phyloP scores from a whole-genome alignment of 1,140 invertebrate genomes.

The Pogonus chalceus region DNA sequence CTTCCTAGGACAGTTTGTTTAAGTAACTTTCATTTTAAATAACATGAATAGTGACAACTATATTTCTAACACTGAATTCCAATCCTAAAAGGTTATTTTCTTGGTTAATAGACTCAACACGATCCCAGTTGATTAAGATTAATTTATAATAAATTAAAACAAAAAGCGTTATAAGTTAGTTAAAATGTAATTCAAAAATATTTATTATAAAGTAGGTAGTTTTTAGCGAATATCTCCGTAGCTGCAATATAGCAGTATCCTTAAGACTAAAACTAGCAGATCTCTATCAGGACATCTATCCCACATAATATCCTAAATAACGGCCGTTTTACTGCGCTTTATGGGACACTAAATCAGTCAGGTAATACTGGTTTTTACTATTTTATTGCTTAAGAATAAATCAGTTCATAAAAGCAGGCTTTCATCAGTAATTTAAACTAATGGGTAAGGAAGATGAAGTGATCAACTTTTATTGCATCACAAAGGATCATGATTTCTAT shows the following conservation, averaged over 20 bases:
- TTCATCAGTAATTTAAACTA: neutral
- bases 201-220: neutral
- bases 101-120: too few relatives aligned
- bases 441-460: neutral
- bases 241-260: too few relatives aligned
- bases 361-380: neutral
- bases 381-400: conserved; percentile 6
- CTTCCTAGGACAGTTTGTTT: too few relatives aligned
- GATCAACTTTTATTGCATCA: neutral
- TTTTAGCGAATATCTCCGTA: neutral
- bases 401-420: neutral
- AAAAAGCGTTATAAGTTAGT: too few relatives aligned
- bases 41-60: too few relatives aligned
- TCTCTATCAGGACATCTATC: neutral
- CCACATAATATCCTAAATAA: conserved; percentile 4
- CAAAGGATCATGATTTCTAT: too few relatives aligned
- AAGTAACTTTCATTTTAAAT: too few relatives aligned
- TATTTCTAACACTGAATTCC: too few relatives aligned
- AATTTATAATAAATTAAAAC: too few relatives aligned
- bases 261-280: neutral
- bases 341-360: conserved; percentile 1
- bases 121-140: too few relatives aligned
- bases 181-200: too few relatives aligned
- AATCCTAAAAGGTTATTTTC: too few relatives aligned
- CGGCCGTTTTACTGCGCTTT: neutral